Evolutionary conservation across 2,113 vertebrate genomes (phyloP).

Genomic region (Antigone vipio): DNA sequence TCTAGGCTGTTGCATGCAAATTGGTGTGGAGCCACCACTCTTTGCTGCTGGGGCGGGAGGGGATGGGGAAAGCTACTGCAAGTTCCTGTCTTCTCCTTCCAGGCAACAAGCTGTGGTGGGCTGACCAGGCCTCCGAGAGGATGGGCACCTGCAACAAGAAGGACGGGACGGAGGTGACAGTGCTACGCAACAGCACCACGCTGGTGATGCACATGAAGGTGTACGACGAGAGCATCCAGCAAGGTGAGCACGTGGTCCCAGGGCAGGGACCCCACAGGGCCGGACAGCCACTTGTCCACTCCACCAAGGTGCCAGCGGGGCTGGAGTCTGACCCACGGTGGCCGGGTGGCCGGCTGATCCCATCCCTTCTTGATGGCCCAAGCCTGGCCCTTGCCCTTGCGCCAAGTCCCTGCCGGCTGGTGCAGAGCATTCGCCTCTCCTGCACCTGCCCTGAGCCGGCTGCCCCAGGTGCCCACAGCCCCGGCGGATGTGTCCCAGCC

Average conservation of each 20-base stretch:
- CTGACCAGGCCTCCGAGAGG: slow-evolving; percentile 90
- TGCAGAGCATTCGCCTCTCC: rapidly evolving
- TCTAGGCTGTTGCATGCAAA: rapidly evolving
- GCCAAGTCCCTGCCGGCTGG: neutral
- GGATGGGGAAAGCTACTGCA: neutral
- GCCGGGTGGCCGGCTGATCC: rapidly evolving
- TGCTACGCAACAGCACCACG: slow-evolving; percentile 90
- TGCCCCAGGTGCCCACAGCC: neutral
- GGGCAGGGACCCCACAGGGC: neutral
- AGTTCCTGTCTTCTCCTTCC: neutral
- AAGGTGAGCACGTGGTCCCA: slow-evolving; percentile 46
- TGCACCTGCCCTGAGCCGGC: rapidly evolving
- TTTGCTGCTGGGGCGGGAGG: neutral
- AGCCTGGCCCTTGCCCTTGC: neutral
- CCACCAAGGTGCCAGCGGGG: rapidly evolving
- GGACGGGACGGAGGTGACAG: slow-evolving; percentile 79
- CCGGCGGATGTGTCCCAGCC: rapidly evolving
- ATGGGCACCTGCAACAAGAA: slow-evolving; percentile 93
- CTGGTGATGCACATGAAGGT: slow-evolving; percentile 99
- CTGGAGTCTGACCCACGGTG: rapidly evolving
- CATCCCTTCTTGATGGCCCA: neutral
- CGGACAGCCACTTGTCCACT: rapidly evolving
- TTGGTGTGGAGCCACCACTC: neutral
- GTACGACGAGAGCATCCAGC: slow-evolving; percentile 90
- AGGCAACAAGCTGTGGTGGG: slow-evolving; percentile 98